Conservation (phyloP, 2,113 vertebrate genomes). For the Ptilorrhoa leucosticta region DNA sequence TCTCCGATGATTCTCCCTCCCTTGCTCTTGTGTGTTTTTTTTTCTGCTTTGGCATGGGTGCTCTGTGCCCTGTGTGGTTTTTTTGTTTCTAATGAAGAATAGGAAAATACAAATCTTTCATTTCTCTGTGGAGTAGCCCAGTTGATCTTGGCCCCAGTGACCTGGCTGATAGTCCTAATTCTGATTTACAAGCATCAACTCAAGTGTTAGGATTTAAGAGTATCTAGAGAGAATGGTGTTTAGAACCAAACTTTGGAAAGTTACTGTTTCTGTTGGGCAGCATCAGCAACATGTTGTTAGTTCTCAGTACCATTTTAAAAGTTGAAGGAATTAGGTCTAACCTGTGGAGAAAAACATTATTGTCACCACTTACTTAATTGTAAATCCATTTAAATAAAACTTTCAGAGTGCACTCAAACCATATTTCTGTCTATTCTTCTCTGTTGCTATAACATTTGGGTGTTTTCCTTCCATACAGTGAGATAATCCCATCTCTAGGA, state of each 20-base stretch:
- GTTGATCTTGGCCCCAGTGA: neutral
- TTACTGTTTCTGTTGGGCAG: neutral
- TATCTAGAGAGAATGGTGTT: neutral
- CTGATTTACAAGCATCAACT: neutral
- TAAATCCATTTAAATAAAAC: neutral
- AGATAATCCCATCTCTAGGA: neutral
- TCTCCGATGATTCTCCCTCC: neutral
- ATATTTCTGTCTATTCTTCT: neutral
- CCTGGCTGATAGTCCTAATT: neutral
- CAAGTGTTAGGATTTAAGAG: neutral
- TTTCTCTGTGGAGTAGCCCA: neutral
- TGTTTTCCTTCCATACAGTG: neutral
- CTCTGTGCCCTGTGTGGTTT: neutral
- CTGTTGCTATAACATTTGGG: neutral
- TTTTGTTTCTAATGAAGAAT: neutral
- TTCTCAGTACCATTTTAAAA: neutral
- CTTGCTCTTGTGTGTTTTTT: neutral
- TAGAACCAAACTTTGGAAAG: neutral
- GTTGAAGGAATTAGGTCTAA: neutral
- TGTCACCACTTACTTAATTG: neutral
- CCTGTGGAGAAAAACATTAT: neutral
- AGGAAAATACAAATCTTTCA: accelerated
- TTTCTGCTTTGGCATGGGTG: neutral
- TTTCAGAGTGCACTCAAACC: neutral
- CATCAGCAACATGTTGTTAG: neutral